These are phyloP conservation scores for western clawed frog (Xenopus tropicalis) DNA, from an alignment of 2,113 vertebrate genomes.

Conservation along the genomic window UCB_Xtro_10.0 CM004445.2:60284001-60284500, in stretches of 20 bases:
- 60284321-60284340: no score
- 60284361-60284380: no score
- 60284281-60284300: not conserved
- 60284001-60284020: slow-evolving; percentile 12
- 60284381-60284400: no score
- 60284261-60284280: slow-evolving; percentile 15
- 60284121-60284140: slow-evolving; percentile 21
- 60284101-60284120: slow-evolving; percentile 27
- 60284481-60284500: no score
- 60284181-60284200: slow-evolving; percentile 7
- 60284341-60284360: no score
- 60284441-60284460: no score
- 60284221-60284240: slow-evolving; percentile 4
- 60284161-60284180: slow-evolving; percentile 15
- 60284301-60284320: no score
- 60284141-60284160: not conserved
- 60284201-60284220: slow-evolving; percentile 7
- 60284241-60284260: not conserved
- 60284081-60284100: slow-evolving; percentile 28
- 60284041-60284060: slow-evolving; percentile 33
- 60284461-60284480: no score
- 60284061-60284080: slow-evolving; percentile 22
- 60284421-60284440: no score
- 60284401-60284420: no score
- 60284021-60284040: slow-evolving; percentile 28